A percentile compares a stretch with the other conserved stretches of the same genome.
Conservation (phyloP, 2,888 invertebrate species). For the Margaritifera margaritifera region DNA sequence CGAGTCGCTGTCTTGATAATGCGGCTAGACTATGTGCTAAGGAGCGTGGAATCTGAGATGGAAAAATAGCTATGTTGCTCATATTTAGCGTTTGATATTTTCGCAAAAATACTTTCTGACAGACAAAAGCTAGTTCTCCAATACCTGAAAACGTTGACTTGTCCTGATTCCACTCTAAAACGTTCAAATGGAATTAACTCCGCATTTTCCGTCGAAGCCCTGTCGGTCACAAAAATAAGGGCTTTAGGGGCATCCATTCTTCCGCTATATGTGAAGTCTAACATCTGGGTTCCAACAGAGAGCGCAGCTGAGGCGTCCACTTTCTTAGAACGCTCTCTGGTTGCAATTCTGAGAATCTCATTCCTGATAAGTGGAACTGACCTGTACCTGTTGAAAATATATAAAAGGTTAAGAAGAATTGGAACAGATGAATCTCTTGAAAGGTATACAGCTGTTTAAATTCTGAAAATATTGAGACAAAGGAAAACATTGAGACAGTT, state of each 20-base stretch:
- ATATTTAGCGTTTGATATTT: no score
- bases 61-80: no score
- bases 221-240: conserved; percentile 54
- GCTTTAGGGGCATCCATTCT: conserved; percentile 51
- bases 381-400: conserved; percentile 20
- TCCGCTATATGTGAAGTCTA: conserved; percentile 33
- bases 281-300: conserved; percentile 34
- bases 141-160: no score
- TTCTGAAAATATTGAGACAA: no score
- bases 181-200: conserved; percentile 13
- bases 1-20: no score
- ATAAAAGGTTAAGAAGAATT: neutral
- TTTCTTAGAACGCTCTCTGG: conserved; percentile 5
- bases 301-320: conserved; percentile 37
- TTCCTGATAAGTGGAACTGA: conserved; percentile 17
- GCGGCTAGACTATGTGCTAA: no score
- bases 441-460: no score
- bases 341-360: conserved; percentile 24
- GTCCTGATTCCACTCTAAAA: no score
- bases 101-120: no score
- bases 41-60: no score
- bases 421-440: neutral
- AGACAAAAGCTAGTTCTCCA: no score
- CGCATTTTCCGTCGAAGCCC: conserved; percentile 33
- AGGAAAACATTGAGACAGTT: no score